Conservation (phyloP, 2,888 invertebrate genomes). For the Brassicogethes aeneus region DNA sequence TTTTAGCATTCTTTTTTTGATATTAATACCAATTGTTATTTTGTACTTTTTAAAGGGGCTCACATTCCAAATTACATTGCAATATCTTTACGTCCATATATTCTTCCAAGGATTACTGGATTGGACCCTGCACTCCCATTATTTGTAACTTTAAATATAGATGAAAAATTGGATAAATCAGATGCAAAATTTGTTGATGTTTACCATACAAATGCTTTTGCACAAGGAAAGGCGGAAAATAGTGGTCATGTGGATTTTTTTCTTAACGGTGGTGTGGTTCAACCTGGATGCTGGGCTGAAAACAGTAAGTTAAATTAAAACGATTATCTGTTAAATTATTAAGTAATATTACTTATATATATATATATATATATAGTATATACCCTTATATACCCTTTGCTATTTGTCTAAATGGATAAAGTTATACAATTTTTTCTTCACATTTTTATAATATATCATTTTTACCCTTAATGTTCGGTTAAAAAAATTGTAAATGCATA, state of each 20-base stretch:
- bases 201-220: constrained; percentile 60
- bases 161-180: constrained; percentile 50
- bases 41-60: constrained; percentile 41
- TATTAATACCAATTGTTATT: background rate
- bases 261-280: constrained; percentile 59
- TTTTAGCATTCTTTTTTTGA: background rate
- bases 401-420: too few species aligned
- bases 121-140: constrained; percentile 63
- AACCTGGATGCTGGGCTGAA: constrained; percentile 55
- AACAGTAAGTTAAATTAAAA: too few species aligned
- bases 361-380: too few species aligned
- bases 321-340: too few species aligned
- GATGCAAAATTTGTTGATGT: constrained; percentile 65
- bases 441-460: too few species aligned
- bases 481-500: too few species aligned
- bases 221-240: constrained; percentile 56
- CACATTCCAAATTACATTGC: constrained; percentile 53
- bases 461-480: too few species aligned
- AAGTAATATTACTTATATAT: too few species aligned
- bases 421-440: too few species aligned
- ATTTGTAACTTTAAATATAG: constrained; percentile 46
- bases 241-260: constrained; percentile 66
- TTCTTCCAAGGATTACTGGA: constrained; percentile 52
- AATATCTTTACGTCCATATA: constrained; percentile 43
- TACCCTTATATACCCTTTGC: too few species aligned